Base-by-base conservation (phyloP, 2,888 invertebrate species). In the Cyclophora albipunctata region DNA sequence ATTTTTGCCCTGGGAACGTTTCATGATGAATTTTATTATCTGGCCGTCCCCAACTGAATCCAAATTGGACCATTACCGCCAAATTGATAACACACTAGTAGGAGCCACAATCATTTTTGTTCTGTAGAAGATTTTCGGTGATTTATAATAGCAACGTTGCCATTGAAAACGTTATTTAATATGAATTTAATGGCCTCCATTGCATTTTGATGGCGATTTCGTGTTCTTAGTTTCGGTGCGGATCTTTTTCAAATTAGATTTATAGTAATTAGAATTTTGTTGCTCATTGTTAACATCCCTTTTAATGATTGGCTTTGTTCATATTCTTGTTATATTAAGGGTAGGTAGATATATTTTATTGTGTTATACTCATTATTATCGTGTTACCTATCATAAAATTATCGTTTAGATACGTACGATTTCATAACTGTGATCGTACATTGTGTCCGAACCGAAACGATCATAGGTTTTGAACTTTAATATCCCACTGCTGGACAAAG, bases 21-120 rank as follows among this genome's bases (percentile, higher is more conserved):
- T 66, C 75, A 71, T 81, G 84, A 85, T 85, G 85, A 86, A 84
- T 85, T 85, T 85, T 85, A 85, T 82, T 84, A 85, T 84, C 80
- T 80, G 73, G 64, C 72, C 64, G 69, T 71, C 72, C 75, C 75
- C 73, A 63, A 69, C 70, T 79, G 86, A 82, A 87, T 87, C 75
- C 84, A 84, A 86, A 87, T 84, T 77, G 84, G 74, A 73, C 75
- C 79, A 86, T 87, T 87, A 84, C 75, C 76, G 73, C 69, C 66
- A 72, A 84, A 83, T 84, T 84, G 84, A 84, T 85, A 84, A 84
- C 80, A 80, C 77, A 78, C 78, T 78, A 64, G 68, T 69, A 71
- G 58, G 52, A 58, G 63, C 63, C 67, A 60, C 63, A 64, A 72
- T 71, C 70, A 69, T 75, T 78, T 67, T 65, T 66, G 63, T 60